Evolutionary conservation across 2,113 vertebrate species (phyloP), one percentile per base, ranked within the genome.

Genomic region (Alligator sinensis): DNA sequence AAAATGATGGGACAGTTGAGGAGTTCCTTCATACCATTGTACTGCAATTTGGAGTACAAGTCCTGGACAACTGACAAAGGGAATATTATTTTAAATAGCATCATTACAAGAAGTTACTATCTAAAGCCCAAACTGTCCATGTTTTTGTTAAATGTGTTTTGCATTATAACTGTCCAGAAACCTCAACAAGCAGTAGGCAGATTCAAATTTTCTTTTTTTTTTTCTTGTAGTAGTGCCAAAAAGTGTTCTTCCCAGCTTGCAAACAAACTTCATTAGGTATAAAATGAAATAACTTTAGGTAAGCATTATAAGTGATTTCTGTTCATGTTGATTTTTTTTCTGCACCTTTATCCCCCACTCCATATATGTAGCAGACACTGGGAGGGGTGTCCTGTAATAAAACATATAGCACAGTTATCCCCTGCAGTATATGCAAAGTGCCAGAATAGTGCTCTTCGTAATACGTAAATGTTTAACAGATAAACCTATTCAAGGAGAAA

Each of bases 21-120:
- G 47, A 75, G 27, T 82, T 91, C 68, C 60, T 61, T 80, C 61
- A 91, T 86, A 81, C 60, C 83, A 86, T 81, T 86, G 83, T 86
- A 81, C 77, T 84, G 61, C 80, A 18, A 78, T 84, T 84, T 70
- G 76, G 77, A 90, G 82, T 91, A 92, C 78, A 80, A 74, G 54
- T 89, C 28, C 28, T 25, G 21, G 5, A 19, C 57, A 25, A 13
- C 76, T 94, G 77, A 80, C 47, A 86, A 28, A 92, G 90, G n/a
- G 80, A 80, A 60, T 74, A 66, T 16, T 90, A n/a, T 66, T 77
- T 62, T 47, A 68, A 87, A 78, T 13, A 95, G 76, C 62, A 84
- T 18, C 64, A 16, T 88, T 91, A 66, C 0, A 1, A 61, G 34
- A 27, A 28, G 60, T 86, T 77, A 77, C 84, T 87, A 5, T 79